Base-by-base conservation (phyloP, 2,113 vertebrate genomes). In the Alaudala cheleensis region DNA sequence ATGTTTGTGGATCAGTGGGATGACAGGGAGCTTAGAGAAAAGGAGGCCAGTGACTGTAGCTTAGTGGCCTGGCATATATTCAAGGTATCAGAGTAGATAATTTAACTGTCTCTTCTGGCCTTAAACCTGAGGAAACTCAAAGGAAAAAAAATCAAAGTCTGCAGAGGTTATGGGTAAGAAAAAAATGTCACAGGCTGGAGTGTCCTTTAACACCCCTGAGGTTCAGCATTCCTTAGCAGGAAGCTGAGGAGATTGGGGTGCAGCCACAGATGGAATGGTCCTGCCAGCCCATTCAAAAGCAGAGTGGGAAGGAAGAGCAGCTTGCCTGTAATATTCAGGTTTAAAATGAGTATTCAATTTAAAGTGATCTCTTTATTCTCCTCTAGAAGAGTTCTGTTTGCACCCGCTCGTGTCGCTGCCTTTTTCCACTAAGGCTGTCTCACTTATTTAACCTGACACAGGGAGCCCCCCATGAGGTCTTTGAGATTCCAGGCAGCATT, bases 371-470 rank as follows among this genome's bases (percentile, higher is more conserved):
- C 80, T 97, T 81, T 72, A 39, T 96, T 93, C 64, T 77, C 33
- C 67, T 81, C 45, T 5, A n/a, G 73, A 92, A 65, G 60, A 54
- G 64, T 25, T 31, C 65, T 80, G 60, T 73, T 96, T 97, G 62
- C 88, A 95, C 97, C 94, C 67, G 70, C 95, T 95, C 83, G 67
- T 94, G 77, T 91, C 50, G 11, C 21, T 53, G 86, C 94, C 50
- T 90, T 96, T 97, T 96, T 95, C 88, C 92, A 70, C 97, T 97
- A 86, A 84, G 97, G 85, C 91, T 94, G 97, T 97, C 96, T 93
- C 88, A 86, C 78, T 98, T 98, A 98, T 98, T 97, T 97, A 95
- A 97, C 74, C 93, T 98, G 98, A 98, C 98, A 98, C 98, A 95
- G 71, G 40, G 97, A 98, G 97, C 97, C 95, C 97, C 98, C 97